Percentiles rank a stretch among this genome's conserved stretches.
These are phyloP conservation scores for Latrodectus hesperus DNA, from an alignment of 2,888 invertebrate genomes.

Conservation along the genomic window DNA sequence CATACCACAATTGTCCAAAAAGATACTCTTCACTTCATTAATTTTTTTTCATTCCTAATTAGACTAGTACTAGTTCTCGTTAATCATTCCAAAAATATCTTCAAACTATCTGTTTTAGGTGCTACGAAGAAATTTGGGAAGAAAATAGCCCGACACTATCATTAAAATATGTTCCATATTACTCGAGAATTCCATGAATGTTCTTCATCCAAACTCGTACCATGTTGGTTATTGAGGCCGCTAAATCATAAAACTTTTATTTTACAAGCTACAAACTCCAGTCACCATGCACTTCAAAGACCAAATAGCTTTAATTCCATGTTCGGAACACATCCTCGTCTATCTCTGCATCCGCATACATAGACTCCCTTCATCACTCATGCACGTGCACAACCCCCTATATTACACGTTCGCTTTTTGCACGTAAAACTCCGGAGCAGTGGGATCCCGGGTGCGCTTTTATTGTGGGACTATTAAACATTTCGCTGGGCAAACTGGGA, in stretches of 20 bases:
- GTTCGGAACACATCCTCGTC: slow-evolving; percentile 8
- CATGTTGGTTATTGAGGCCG: too few relatives aligned
- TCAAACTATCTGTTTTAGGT: too few relatives aligned
- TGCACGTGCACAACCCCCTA: slow-evolving; percentile 50
- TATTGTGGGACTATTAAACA: slow-evolving; percentile 64
- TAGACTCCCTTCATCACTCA: slow-evolving; percentile 36
- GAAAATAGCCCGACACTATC: too few relatives aligned
- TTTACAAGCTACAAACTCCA: slow-evolving; percentile 55
- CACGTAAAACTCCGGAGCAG: slow-evolving; percentile 50
- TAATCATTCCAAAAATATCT: too few relatives aligned
- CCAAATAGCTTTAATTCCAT: slow-evolving; percentile 38
- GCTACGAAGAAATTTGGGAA: too few relatives aligned
- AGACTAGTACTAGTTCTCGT: too few relatives aligned
- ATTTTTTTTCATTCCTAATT: too few relatives aligned
- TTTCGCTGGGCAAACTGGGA: slow-evolving; percentile 34
- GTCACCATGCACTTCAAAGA: slow-evolving; percentile 21
- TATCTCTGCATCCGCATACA: background rate
- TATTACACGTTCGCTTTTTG: slow-evolving; percentile 49
- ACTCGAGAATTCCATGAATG: too few relatives aligned
- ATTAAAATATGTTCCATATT: too few relatives aligned
- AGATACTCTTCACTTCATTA: too few relatives aligned
- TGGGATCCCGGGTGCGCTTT: slow-evolving; percentile 8
- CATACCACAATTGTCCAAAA: too few relatives aligned
- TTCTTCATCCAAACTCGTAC: too few relatives aligned
- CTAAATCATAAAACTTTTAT: slow-evolving; percentile 61